phyloP scores from a whole-genome alignment of 1,140 invertebrate species.

The Nomia melanderi region DNA sequence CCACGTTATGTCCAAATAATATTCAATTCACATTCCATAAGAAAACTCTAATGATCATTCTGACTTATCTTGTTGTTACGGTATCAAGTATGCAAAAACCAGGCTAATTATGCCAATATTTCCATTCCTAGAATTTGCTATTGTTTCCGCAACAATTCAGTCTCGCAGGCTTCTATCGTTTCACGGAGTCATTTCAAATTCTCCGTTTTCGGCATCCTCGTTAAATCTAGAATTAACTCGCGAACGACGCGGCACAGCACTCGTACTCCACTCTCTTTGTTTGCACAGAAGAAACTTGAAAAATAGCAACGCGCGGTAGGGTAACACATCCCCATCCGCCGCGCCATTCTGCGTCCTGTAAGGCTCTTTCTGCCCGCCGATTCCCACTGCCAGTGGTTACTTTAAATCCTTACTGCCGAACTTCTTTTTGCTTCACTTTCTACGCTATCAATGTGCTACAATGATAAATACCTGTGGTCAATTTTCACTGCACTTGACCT shows the following conservation, averaged over 20 bases:
- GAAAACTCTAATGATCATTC: too few species aligned
- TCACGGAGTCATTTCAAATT: slow-evolving; percentile 24
- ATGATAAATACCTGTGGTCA: too few species aligned
- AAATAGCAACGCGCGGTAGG: not conserved
- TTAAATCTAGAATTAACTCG: slow-evolving; percentile 16
- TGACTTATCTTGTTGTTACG: too few species aligned
- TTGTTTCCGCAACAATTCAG: not conserved
- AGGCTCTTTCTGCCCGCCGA: slow-evolving; percentile 15
- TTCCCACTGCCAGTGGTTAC: too few species aligned
- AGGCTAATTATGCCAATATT: not conserved
- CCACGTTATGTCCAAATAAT: too few species aligned
- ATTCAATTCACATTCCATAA: too few species aligned
- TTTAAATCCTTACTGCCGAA: too few species aligned
- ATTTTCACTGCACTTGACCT: too few species aligned
- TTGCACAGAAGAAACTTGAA: slow-evolving; percentile 20
- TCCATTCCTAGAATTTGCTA: not conserved
- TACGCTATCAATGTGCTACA: too few species aligned
- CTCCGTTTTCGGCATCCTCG: not conserved
- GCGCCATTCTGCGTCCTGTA: not conserved
- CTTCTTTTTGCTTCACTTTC: too few species aligned
- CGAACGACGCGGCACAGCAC: not conserved
- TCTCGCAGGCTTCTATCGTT: too few species aligned
- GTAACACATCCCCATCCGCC: not conserved
- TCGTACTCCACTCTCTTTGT: not conserved
- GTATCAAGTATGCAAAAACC: too few species aligned